These are phyloP conservation scores for Catharus minimus DNA, from an alignment of 2,113 vertebrate species.

Conservation along the genomic window DNA sequence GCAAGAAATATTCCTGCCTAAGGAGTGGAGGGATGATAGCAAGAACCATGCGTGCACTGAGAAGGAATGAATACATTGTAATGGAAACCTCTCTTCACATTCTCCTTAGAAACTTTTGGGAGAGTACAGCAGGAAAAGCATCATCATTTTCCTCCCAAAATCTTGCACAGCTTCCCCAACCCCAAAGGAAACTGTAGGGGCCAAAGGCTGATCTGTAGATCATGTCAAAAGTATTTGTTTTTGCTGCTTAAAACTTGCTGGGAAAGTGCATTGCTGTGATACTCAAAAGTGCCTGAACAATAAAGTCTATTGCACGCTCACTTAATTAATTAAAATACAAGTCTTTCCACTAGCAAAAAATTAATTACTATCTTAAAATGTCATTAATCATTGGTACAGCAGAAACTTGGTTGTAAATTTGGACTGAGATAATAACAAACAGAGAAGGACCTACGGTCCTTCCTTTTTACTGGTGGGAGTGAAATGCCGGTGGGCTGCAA, in stretches of 20 bases:
- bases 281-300: constrained; percentile 9
- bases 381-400: constrained; percentile 58
- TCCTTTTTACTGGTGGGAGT: constrained; percentile 32
- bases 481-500: constrained; percentile 30
- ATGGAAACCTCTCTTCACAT: not conserved
- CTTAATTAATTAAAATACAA: constrained; percentile 67
- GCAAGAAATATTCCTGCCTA: not conserved
- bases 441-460: not conserved
- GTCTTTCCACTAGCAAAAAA: constrained; percentile 60
- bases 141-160: not conserved
- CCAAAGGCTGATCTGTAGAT: not conserved
- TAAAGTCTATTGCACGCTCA: constrained; percentile 40
- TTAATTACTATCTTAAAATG: constrained; percentile 75
- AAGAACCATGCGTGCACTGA: not conserved
- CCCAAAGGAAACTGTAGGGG: not conserved
- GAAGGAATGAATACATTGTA: not conserved
- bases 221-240: not conserved
- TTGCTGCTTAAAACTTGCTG: constrained; percentile 30
- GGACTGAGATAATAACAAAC: constrained; percentile 50
- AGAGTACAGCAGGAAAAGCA: not conserved
- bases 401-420: constrained; percentile 62
- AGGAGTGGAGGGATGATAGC: not conserved
- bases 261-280: not conserved
- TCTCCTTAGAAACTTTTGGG: constrained; percentile 34
- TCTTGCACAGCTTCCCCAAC: not conserved